These are phyloP conservation scores for Scopus umbretta DNA, from an alignment of 2,113 vertebrate genomes.

Conservation along the genomic window DNA sequence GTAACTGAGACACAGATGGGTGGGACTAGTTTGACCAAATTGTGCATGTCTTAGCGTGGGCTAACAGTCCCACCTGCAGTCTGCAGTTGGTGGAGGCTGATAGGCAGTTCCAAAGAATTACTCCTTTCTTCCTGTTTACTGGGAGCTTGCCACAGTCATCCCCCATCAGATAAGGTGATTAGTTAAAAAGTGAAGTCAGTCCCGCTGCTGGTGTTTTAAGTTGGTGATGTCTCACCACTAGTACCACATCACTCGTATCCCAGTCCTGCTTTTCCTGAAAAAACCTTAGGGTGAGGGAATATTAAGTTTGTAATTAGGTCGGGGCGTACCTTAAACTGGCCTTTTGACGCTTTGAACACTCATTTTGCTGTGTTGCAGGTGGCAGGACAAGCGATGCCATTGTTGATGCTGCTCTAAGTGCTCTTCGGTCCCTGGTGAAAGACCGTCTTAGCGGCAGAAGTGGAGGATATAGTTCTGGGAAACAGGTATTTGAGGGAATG, in stretches of 20 bases:
- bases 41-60: not conserved
- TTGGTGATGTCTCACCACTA: not conserved
- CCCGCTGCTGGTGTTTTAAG: not conserved
- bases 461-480: conserved; percentile 81
- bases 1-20: not conserved
- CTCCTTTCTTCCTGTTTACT: not conserved
- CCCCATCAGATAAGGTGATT: not conserved
- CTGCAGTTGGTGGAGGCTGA: not conserved
- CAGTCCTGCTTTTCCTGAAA: not conserved
- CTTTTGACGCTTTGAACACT: not conserved
- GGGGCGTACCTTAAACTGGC: not conserved
- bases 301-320: not conserved
- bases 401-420: conserved; percentile 83
- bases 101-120: not conserved
- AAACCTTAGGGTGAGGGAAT: not conserved
- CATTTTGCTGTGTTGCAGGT: conserved; percentile 67
- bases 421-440: conserved; percentile 85
- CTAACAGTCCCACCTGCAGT: not conserved
- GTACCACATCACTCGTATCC: not conserved
- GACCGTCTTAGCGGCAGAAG: conserved; percentile 82
- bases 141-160: not conserved
- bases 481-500: conserved; percentile 71
- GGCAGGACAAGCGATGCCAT: conserved; percentile 90
- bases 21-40: not conserved
- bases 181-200: not conserved